Evolutionary conservation across 2,888 invertebrate genomes (phyloP), one percentile per base, ranked within the genome.

Genomic region (Eudemis profundana): DNA sequence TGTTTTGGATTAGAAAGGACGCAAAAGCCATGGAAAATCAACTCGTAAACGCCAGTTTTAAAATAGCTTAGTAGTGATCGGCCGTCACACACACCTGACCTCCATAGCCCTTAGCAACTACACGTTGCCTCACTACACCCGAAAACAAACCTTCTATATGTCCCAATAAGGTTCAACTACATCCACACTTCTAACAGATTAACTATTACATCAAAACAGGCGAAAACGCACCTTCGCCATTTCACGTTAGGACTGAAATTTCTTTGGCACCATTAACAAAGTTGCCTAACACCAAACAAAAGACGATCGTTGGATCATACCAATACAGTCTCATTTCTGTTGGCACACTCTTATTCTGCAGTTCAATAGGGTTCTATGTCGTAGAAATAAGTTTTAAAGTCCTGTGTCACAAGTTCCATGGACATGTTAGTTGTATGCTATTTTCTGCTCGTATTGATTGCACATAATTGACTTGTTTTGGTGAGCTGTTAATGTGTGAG

Each of bases 391-490:
- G 21, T 21, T 33, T n/a, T 15, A 33, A 15, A 33, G 19, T 42
- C 5, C 29, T 21, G 17, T 44, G 33, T 23, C 23, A 23, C 3
- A 5, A 23, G 33, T 33, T 33, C 1, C 8, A 33, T 10, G 33
- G 33, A 0, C 8, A 33, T 10, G 33, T 7, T 21, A 14, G 53
- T 7, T 29, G 42, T 27, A 29, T 15, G 50, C 50, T 51, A 61
- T 61, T 61, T 62, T 54, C 54, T 19, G 53, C 53, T 36, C 19
- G 53, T 5, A 49, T 62, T 54, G 54, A 56, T 62, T 38, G 46
- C 56, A 56, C 56, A 40, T 62, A 54, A 62, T 62, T 56, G 62
- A 54, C 62, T 62, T 62, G 62, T 62, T 62, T 62, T 62, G 54
- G 47, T 50, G 21, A 17, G 46, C 36, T 38, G 62, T 54, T 47